Evolutionary conservation across 23 tunicate species (phyloP), one percentile per base, ranked within the genome.

Genomic region (Trididemnum miniatum): DNA sequence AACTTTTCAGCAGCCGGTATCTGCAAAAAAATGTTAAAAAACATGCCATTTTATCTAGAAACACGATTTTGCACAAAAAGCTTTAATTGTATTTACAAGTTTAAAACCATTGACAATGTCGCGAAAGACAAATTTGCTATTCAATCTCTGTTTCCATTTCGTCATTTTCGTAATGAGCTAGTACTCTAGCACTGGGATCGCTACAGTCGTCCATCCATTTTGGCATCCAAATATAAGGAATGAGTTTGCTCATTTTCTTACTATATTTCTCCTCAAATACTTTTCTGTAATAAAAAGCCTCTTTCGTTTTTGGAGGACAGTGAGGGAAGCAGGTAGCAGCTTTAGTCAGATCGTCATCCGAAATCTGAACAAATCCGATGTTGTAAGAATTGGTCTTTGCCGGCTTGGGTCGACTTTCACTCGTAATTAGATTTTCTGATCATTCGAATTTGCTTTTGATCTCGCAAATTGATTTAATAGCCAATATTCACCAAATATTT

Each of bases 181-280:
- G 62, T 34, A 81, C 92, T 24, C 92, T 33, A n/a, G 92, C 92
- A 29, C 92, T 87, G 3, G 92, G 92, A 49, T 87, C 92, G 24
- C 34, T 64, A 27, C 39, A 63, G 33, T 39, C 35, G 15, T 51
- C 82, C 44, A 81, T 75, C 92, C 92, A 87, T 44, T 65, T 81
- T 35, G 92, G 92, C 92, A 87, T 31, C 92, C 92, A 87, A 2
- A 34, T 51, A 35, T 87, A 87, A 2, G 92, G 92, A 65, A 81
- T 87, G 23, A 87, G 69, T 29, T 87, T 33, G 18, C 59, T 20
- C 2, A 73, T 66, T 26, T 73, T 44, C 3, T 52, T n/a, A 1
- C 82, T 54, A 23, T 65, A 87, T 36, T 12, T 60, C 31, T 20
- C 0, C 67, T 81, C 86, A 51, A 87, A 87, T 12, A 75, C 69